phyloP scores from a whole-genome alignment of 2,113 vertebrate species.

The Aphyosemion australe region DNA sequence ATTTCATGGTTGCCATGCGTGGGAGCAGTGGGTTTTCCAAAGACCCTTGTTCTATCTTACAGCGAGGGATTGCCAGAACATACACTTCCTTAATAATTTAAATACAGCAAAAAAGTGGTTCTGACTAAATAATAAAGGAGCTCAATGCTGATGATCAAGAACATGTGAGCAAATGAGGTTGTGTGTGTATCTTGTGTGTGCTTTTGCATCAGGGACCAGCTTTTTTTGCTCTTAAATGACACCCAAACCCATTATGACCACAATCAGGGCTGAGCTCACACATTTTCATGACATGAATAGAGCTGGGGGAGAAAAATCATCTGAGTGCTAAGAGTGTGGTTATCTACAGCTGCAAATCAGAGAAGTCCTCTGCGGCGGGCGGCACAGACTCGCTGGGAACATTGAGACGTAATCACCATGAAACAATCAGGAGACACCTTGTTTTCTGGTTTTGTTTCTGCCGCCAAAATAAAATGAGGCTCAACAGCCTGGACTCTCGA shows the following conservation, averaged over 20 bases:
- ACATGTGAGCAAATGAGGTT: constrained; percentile 24
- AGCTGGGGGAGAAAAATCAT: constrained; percentile 26
- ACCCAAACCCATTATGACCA: constrained; percentile 32
- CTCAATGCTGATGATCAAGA: constrained; percentile 67
- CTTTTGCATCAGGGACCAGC: background rate
- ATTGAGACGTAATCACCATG: constrained; percentile 46
- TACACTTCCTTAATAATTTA: constrained; percentile 78
- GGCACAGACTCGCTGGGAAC: constrained; percentile 11
- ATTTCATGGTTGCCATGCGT: constrained; percentile 32
- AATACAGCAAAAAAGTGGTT: constrained; percentile 71
- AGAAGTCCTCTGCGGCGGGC: background rate
- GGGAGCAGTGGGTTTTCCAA: constrained; percentile 55
- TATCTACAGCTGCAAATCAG: constrained; percentile 21
- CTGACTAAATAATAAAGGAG: constrained; percentile 80
- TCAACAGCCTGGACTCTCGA: constrained; percentile 18
- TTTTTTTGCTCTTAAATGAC: constrained; percentile 35
- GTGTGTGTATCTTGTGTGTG: constrained; percentile 20
- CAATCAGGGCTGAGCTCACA: constrained; percentile 34
- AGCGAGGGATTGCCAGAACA: constrained; percentile 77
- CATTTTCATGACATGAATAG: constrained; percentile 35
- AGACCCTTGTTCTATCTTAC: constrained; percentile 70
- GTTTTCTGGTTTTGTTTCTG: constrained; percentile 30
- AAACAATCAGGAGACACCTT: constrained; percentile 34
- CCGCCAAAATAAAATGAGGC: constrained; percentile 30
- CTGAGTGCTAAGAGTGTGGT: constrained; percentile 16